Evolutionary conservation across 2,888 invertebrate genomes (phyloP), one percentile per base, ranked within the genome.

Genomic region (Sinotaia quadrata): DNA sequence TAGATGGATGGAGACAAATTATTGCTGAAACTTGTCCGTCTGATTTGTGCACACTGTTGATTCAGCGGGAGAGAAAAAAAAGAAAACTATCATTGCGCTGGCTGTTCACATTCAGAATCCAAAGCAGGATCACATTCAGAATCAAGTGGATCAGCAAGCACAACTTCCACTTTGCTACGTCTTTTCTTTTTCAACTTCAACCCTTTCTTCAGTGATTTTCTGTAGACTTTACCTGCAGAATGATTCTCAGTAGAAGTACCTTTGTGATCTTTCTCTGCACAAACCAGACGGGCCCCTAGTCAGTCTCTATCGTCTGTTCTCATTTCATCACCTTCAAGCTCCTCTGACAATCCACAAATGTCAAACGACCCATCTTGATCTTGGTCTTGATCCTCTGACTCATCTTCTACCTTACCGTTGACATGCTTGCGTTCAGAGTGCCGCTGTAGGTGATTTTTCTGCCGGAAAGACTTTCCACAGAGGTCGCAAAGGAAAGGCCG

Each of bases 271-370:
- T 21, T 34, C n/a, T 47, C 47, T 63, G 41, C 33, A 65, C 65
- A 65, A 65, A 65, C 65, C 65, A 65, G 65, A 65, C 65, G 65
- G 15, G 65, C 56, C 65, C 65, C 65, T 65, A 65, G 65, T 65
- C 65, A 65, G 65, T 65, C 65, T 56, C 54, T 54, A 41, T 65
- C 54, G 18, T 65, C 65, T 29, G 44, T 44, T 56, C 65, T 65
- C 54, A 65, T 56, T 34, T 65, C 65, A 15, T 65, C 65, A 12
- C 47, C 65, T 44, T 65, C 65, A 10, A 65, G 47, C 29, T 65
- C 65, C 15, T 65, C 65, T 29, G 54, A 54, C 54, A 65, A 56
- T 31, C 65, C 65, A 29, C 65, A 65, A 24, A 65, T 34, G 44
- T 65, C 54, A 12, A 65, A 65, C 27, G 54, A 44, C 1, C 56